Percentiles rank a stretch among this genome's conserved stretches.
These are phyloP conservation scores for Trichogramma dendrolimi DNA, from an alignment of 2,888 invertebrate species.

Conservation along the genomic window DNA sequence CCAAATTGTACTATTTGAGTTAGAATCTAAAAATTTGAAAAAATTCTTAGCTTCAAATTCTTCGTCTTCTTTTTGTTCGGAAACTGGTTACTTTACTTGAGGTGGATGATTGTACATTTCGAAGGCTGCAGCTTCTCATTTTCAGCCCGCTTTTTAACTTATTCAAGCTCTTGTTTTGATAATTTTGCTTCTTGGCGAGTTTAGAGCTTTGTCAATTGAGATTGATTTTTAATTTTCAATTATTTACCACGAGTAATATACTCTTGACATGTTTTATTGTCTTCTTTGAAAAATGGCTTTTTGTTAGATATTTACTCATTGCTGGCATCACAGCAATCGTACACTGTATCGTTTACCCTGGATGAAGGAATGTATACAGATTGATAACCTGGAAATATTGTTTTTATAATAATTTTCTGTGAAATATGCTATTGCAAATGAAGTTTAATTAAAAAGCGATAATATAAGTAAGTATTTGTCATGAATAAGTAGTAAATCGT, in stretches of 20 bases:
- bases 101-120: slow-evolving; percentile 70
- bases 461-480: slow-evolving; percentile 1
- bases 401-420: not conserved
- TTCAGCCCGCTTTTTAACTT: slow-evolving; percentile 68
- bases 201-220: slow-evolving; percentile 66
- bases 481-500: not conserved
- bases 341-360: slow-evolving; percentile 89
- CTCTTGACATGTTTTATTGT: slow-evolving; percentile 70
- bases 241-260: slow-evolving; percentile 67
- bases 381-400: slow-evolving; percentile 61
- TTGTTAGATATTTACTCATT: slow-evolving; percentile 69
- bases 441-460: not conserved
- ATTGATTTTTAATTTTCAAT: slow-evolving; percentile 69
- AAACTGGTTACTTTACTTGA: slow-evolving; percentile 42
- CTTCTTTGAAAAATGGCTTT: slow-evolving; percentile 64
- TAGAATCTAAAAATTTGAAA: slow-evolving; percentile 75
- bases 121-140: slow-evolving; percentile 69
- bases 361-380: slow-evolving; percentile 77
- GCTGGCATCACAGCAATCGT: slow-evolving; percentile 89
- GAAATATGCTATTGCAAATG: not conserved
- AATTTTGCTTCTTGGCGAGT: slow-evolving; percentile 74
- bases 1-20: slow-evolving; percentile 71
- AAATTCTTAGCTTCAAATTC: slow-evolving; percentile 66
- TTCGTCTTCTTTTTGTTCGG: slow-evolving; percentile 58
- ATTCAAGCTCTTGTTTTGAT: slow-evolving; percentile 72